These are phyloP conservation scores for Pherbina coryleti DNA, from an alignment of 2,888 invertebrate species.

Conservation along the genomic window DNA sequence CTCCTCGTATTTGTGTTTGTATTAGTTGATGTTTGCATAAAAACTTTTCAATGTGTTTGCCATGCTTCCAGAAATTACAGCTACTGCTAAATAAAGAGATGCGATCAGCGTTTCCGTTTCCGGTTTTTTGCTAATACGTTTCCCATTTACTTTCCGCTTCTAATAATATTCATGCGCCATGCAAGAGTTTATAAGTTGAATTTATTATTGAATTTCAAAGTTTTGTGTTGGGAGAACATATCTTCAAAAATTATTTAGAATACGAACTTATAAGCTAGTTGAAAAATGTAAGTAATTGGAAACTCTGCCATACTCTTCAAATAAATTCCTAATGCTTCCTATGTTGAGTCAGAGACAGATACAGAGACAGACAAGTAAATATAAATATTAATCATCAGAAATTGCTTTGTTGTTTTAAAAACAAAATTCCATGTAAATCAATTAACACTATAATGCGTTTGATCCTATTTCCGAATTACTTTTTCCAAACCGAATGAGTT, in stretches of 20 bases:
- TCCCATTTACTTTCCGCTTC: slow-evolving; percentile 64
- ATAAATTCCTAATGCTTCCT: no score
- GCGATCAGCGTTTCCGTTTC: slow-evolving; percentile 66
- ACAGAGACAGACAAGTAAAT: no score
- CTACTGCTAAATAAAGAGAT: slow-evolving; percentile 49
- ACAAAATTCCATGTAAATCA: no score
- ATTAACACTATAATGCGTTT: no score
- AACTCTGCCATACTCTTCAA: no score
- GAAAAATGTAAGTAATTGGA: no score
- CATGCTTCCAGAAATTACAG: slow-evolving; percentile 16
- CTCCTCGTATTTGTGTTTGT: slow-evolving; percentile 1
- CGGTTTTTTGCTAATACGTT: slow-evolving; percentile 65
- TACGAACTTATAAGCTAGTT: neutral
- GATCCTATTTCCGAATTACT: no score
- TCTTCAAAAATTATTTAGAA: neutral
- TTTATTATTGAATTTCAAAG: slow-evolving; percentile 18
- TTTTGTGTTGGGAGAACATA: neutral
- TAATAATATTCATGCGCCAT: slow-evolving; percentile 45
- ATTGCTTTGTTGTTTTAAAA: no score
- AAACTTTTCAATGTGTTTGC: slow-evolving; percentile 41
- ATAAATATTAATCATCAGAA: no score
- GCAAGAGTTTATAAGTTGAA: neutral
- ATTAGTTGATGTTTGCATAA: slow-evolving; percentile 43
- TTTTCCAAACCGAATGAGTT: no score
- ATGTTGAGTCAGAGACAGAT: no score